phyloP scores from a whole-genome alignment of 2,888 invertebrate genomes.

The Parochlus steinenii region DNA sequence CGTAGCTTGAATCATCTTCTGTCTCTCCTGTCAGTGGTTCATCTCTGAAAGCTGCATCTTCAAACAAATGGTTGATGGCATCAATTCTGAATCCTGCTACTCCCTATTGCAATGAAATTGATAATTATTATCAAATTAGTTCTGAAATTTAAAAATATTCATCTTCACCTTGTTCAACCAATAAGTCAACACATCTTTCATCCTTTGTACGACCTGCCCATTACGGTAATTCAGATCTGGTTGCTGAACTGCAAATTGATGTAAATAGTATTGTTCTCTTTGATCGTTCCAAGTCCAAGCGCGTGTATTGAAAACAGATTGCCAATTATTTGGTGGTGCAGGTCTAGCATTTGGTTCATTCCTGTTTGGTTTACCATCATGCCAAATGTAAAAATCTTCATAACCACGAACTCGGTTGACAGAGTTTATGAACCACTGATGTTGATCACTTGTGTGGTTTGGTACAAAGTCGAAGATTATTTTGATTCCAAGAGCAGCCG shows the following conservation, averaged over 20 bases:
- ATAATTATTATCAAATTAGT: constrained; percentile 31
- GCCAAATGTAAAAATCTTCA: constrained; percentile 65
- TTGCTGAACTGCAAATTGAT: constrained; percentile 42
- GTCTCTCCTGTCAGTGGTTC: constrained; percentile 31
- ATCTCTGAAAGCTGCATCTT: constrained; percentile 22
- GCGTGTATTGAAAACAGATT: constrained; percentile 34
- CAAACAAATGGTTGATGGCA: constrained; percentile 34
- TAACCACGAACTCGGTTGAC: constrained; percentile 40
- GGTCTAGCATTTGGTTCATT: constrained; percentile 14
- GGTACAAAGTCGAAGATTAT: constrained; percentile 34
- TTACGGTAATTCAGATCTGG: constrained; percentile 49
- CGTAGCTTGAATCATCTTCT: constrained; percentile 31
- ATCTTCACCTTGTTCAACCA: constrained; percentile 46
- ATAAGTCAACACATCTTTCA: constrained; percentile 40
- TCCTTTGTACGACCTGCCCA: constrained; percentile 33
- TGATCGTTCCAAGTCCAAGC: constrained; percentile 44
- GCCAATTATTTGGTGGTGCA: constrained; percentile 34
- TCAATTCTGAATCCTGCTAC: constrained; percentile 53
- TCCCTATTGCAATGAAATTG: constrained; percentile 52
- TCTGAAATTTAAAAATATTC: constrained; percentile 15
- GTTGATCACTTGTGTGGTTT: constrained; percentile 52
- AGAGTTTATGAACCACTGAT: constrained; percentile 67
- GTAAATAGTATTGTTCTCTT: constrained; percentile 45
- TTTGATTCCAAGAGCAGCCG: constrained; percentile 20
- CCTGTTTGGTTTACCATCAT: constrained; percentile 20